These are phyloP conservation scores for Clarias platycephalus DNA, from an alignment of 2,797 vertebrate genomes.

Conservation along the genomic window DNA sequence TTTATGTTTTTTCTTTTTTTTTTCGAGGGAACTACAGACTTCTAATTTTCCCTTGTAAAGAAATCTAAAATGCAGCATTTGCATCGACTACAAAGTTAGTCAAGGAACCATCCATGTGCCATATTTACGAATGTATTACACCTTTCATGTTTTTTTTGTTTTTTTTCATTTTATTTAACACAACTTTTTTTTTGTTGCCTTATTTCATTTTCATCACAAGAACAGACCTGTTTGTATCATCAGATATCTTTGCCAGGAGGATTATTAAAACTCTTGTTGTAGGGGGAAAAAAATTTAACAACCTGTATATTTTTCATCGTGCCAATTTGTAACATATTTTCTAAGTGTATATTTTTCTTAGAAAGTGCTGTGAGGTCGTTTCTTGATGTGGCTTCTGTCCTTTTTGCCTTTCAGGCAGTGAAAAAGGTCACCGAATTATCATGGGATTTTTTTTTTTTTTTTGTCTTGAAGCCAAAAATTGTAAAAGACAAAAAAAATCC, in stretches of 20 bases:
- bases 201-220: slow-evolving; percentile 85
- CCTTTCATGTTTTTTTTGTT: slow-evolving; percentile 84
- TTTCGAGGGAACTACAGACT: slow-evolving; percentile 10
- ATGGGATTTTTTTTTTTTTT: slow-evolving; percentile 77
- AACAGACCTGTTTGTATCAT: slow-evolving; percentile 90
- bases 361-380: slow-evolving; percentile 99
- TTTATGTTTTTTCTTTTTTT: slow-evolving; percentile 1
- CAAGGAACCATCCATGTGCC: slow-evolving; percentile 68
- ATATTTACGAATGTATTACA: slow-evolving; percentile 99
- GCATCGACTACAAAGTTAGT: slow-evolving; percentile 62
- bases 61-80: slow-evolving; percentile 17
- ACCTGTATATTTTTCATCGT: slow-evolving; percentile 99
- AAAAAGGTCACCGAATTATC: slow-evolving; percentile 97
- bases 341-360: slow-evolving; percentile 99
- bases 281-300: slow-evolving; percentile 85
- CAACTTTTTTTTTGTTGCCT: slow-evolving; percentile 83
- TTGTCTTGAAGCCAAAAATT: slow-evolving; percentile 90
- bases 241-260: slow-evolving; percentile 79
- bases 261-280: slow-evolving; percentile 99
- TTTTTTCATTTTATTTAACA: slow-evolving; percentile 80
- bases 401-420: slow-evolving; percentile 92
- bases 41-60: slow-evolving; percentile 8
- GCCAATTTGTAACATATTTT: slow-evolving; percentile 99
- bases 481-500: slow-evolving; percentile 80
- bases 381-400: slow-evolving; percentile 91